phyloP scores from a whole-genome alignment of 2,888 invertebrate species.

The Glaucopsyche alexis region DNA sequence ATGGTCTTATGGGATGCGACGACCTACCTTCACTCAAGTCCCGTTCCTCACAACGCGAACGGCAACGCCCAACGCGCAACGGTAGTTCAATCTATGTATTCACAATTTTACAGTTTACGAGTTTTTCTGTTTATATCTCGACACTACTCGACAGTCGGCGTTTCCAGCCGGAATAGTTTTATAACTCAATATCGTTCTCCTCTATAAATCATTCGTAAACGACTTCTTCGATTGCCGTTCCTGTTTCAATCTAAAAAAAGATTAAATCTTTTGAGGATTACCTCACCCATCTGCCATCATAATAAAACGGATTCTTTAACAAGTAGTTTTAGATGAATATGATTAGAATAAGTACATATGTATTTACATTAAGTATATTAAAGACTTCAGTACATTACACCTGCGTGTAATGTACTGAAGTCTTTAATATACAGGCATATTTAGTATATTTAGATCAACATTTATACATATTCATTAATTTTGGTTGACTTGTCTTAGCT shows the following conservation, averaged over 20 bases:
- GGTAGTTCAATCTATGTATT: neutral
- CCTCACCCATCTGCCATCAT: neutral
- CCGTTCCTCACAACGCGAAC: slow-evolving; percentile 3
- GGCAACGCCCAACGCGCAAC: neutral
- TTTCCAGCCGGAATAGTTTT: neutral
- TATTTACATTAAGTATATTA: no score
- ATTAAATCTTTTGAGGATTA: neutral
- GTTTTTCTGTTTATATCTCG: neutral
- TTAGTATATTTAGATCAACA: no score
- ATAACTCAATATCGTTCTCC: neutral
- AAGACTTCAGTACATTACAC: no score
- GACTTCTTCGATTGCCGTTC: neutral
- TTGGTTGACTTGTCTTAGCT: neutral
- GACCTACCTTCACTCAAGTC: neutral
- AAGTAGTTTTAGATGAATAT: neutral
- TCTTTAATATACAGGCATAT: no score
- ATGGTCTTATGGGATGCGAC: neutral
- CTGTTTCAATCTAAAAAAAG: neutral
- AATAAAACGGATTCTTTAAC: neutral
- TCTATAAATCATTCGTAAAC: neutral
- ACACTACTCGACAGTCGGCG: neutral
- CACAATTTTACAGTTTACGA: neutral
- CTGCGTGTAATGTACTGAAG: no score
- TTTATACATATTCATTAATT: no score
- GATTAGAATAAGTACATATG: no score